A percentile compares a stretch with the other conserved stretches of the same genome.
Conservation (phyloP, 2,888 invertebrate genomes). For the Helleia helle region DNA sequence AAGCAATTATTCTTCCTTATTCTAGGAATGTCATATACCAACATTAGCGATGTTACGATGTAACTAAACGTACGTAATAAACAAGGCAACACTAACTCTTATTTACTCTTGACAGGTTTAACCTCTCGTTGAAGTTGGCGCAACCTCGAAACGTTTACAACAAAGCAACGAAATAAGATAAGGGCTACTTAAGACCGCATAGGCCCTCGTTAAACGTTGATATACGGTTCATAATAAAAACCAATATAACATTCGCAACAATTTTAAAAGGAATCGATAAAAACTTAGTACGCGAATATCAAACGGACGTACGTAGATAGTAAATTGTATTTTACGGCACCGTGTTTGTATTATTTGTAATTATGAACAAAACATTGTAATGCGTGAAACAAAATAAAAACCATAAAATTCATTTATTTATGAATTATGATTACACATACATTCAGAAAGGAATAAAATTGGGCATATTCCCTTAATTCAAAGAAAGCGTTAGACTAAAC, state of each 20-base stretch:
- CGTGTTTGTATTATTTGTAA: slow-evolving; percentile 46
- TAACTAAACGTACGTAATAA: too few species aligned
- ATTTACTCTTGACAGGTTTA: slow-evolving; percentile 8
- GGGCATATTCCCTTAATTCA: too few species aligned
- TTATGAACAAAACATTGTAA: slow-evolving; percentile 41
- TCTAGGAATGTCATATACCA: too few species aligned
- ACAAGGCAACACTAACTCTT: slow-evolving; percentile 10
- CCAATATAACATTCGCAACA: slow-evolving; percentile 69
- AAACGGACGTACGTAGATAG: slow-evolving; percentile 50
- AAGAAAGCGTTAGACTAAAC: too few species aligned
- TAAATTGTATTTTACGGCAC: slow-evolving; percentile 59
- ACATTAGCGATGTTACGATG: too few species aligned
- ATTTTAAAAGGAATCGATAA: slow-evolving; percentile 66
- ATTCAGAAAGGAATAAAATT: too few species aligned
- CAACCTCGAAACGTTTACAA: slow-evolving; percentile 42
- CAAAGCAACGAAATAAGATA: slow-evolving; percentile 57
- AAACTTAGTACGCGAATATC: slow-evolving; percentile 55
- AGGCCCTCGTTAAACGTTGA: slow-evolving; percentile 62
- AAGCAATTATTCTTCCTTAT: too few species aligned
- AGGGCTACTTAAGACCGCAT: slow-evolving; percentile 56
- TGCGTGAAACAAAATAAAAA: slow-evolving; percentile 10
- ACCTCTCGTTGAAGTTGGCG: slow-evolving; percentile 18
- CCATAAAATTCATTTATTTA: too few species aligned
- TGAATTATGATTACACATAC: too few species aligned
- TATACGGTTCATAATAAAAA: slow-evolving; percentile 68